A percentile compares a stretch with the other conserved stretches of the same genome.
These are phyloP conservation scores for Phasianus colchicus DNA, from an alignment of 2,113 vertebrate genomes.

Conservation along the genomic window DNA sequence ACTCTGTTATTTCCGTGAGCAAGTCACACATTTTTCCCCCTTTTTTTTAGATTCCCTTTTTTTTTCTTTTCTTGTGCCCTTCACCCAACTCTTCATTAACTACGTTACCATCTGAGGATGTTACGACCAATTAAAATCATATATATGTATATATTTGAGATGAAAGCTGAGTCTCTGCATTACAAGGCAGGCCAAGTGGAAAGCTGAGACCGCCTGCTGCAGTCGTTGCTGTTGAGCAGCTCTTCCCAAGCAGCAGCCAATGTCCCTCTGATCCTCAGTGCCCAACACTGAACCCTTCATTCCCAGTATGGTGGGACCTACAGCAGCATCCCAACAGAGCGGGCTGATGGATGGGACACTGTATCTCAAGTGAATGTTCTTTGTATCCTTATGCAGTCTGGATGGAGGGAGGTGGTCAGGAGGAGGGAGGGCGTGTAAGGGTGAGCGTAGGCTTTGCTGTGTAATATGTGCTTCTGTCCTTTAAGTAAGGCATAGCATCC, in stretches of 20 bases:
- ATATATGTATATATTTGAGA: background rate
- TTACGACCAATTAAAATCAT: background rate
- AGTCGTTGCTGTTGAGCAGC: conserved; percentile 39
- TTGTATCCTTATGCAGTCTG: background rate
- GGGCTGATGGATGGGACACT: background rate
- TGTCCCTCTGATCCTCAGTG: background rate
- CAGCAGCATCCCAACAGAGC: background rate
- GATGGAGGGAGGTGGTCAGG: background rate
- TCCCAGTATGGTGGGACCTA: background rate
- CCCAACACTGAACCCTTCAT: background rate
- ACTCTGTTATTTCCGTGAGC: background rate
- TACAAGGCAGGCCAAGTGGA: background rate
- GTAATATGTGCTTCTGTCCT: background rate
- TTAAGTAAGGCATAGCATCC: background rate
- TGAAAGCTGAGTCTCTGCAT: background rate
- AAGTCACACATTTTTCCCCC: background rate
- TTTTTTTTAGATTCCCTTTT: background rate
- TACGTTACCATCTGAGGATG: background rate
- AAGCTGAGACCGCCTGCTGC: background rate
- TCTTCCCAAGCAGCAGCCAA: background rate
- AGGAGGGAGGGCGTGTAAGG: background rate
- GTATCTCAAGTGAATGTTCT: background rate
- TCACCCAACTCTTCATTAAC: background rate
- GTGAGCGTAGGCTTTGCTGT: background rate
- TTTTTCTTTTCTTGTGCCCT: background rate